These are phyloP conservation scores for Nycticryphes semicollaris DNA, from an alignment of 2,113 vertebrate species.

Conservation along the genomic window DNA sequence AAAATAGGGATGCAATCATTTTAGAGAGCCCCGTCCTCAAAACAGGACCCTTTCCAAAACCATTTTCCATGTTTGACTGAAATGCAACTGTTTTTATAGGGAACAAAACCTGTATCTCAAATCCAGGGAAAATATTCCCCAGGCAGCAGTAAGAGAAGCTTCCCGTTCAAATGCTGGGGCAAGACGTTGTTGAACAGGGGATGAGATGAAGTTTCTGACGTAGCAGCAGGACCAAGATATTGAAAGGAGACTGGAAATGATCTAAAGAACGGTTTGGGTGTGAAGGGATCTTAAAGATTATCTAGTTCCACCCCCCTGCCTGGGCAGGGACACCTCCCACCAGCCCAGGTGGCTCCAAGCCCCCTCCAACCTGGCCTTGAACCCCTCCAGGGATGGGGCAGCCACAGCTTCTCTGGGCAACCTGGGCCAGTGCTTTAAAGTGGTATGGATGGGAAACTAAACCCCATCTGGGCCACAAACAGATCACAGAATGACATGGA, in stretches of 20 bases:
- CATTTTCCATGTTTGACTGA: not conserved
- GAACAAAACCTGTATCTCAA: not conserved
- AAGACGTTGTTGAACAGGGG: not conserved
- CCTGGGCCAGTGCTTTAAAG: not conserved
- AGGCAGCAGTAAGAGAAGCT: not conserved
- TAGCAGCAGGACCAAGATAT: not conserved
- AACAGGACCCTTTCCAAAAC: not conserved
- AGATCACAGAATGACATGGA: not conserved
- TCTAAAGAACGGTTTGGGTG: not conserved
- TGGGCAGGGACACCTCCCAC: not conserved
- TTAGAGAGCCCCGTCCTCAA: not conserved
- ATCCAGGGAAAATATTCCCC: not conserved
- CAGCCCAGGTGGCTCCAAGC: not conserved
- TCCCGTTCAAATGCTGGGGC: not conserved
- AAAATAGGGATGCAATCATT: not conserved
- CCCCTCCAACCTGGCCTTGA: not conserved
- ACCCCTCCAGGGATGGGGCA: not conserved
- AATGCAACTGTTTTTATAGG: not conserved
- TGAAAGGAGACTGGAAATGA: not conserved
- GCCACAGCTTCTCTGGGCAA: not conserved
- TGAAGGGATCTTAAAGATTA: not conserved
- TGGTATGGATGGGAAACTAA: not conserved
- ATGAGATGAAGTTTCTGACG: not conserved
- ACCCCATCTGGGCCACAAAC: not conserved
- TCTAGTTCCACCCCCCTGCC: not conserved